Evolutionary conservation across 2,797 vertebrate genomes (phyloP), one percentile per base, ranked within the genome.

Genomic region (Poeciliopsis presidionis): DNA sequence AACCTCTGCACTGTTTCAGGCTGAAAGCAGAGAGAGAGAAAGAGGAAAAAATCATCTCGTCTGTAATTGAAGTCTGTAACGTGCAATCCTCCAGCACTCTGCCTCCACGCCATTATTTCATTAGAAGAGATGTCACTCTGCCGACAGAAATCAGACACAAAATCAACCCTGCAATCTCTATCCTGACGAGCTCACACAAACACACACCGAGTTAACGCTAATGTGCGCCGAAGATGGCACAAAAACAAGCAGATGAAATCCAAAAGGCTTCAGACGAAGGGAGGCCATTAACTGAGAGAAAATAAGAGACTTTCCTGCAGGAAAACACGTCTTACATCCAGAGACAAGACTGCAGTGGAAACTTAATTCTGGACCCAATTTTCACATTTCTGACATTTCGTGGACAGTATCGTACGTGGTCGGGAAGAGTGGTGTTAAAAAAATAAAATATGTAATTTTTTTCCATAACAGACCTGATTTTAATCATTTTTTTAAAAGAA

Each of bases 51-150:
- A 84, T 71, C 75, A 86, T 90, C 88, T 91, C 51, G 91, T 92
- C 88, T 89, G 87, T 95, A 95, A 95, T 94, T 95, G 93, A 95
- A 93, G 93, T 94, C 91, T 93, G 90, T 88, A 89, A 92, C 86
- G 90, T 91, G 90, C 92, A 93, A 93, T 94, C 86, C 91, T 85
- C 72, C 86, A 91, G 81, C 89, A 92, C 92, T 92, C 89, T 86
- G 88, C 86, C 87, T 86, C 89, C 43, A 70, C 70, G 75, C 94
- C 91, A 95, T 95, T 95, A 95, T 95, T 95, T 94, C 93, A 95
- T 95, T 95, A 95, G 92, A 92, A 85, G 82, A 89, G 89, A 94
- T 93, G 92, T 90, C 93, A 92, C 86, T 92, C 92, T 73, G 91
- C 87, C 80, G 85, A 90, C 90, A 90, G 84, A 59, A 89, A 88